Conservation (phyloP, 1,140 invertebrate species). For the Orchestia grillus region DNA sequence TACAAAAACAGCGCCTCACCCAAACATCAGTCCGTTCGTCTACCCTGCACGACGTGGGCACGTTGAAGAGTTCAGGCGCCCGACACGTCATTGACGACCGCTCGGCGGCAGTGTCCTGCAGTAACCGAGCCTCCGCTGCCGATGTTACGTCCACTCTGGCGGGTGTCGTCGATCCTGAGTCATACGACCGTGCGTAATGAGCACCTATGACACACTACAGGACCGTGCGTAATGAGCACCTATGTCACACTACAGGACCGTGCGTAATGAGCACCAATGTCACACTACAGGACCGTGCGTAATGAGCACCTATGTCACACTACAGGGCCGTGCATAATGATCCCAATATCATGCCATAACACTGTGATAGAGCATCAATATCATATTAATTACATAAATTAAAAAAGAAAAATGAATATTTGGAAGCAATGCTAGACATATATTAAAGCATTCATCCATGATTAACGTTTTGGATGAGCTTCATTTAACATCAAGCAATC, state of each 20-base stretch:
- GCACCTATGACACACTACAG: no score
- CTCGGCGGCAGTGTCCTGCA: slow-evolving; percentile 87
- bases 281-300: no score
- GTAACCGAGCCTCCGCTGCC: slow-evolving; percentile 79
- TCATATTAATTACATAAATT: not conserved
- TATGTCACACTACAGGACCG: no score
- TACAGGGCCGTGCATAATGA: no score
- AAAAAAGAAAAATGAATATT: not conserved
- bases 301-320: no score
- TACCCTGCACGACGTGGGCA: slow-evolving; percentile 83
- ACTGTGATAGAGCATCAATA: no score
- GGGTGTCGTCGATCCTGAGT: slow-evolving; percentile 80
- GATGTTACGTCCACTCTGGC: slow-evolving; percentile 83
- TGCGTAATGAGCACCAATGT: no score
- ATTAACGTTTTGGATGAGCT: no score
- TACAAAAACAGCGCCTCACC: slow-evolving; percentile 74
- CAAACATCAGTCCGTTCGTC: slow-evolving; percentile 91
- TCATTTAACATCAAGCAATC: not conserved
- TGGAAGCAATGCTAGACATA: not conserved
- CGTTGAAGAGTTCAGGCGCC: slow-evolving; percentile 89
- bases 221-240: no score
- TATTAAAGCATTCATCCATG: not conserved
- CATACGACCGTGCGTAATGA: not conserved
- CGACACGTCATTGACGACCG: slow-evolving; percentile 89
- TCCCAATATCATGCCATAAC: no score